These are phyloP conservation scores for Drosophila insularis DNA, from an alignment of 1,140 invertebrate species.

Conservation along the genomic window DNA sequence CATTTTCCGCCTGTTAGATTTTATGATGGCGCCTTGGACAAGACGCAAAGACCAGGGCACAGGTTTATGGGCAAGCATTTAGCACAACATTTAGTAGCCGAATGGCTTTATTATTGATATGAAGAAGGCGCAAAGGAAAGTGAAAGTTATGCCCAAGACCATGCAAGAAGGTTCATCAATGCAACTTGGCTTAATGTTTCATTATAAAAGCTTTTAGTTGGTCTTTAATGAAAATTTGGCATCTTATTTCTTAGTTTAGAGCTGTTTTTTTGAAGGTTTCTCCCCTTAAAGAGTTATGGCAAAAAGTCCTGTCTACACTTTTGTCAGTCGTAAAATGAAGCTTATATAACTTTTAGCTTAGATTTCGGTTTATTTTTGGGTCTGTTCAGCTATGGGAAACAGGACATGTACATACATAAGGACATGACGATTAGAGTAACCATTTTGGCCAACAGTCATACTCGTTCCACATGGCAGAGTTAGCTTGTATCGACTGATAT, in stretches of 20 bases:
- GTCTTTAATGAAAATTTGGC: too few relatives aligned
- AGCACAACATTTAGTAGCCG: constrained; percentile 66
- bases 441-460: constrained; percentile 29
- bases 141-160: constrained; percentile 52
- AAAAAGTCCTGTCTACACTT: too few relatives aligned
- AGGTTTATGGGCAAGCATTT: constrained; percentile 72
- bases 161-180: constrained; percentile 9
- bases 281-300: too few relatives aligned
- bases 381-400: not conserved
- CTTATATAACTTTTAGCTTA: not conserved
- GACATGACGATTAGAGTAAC: constrained; percentile 35
- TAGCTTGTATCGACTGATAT: constrained; percentile 8
- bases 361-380: not conserved
- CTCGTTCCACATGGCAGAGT: constrained; percentile 14
- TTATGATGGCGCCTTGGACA: constrained; percentile 57
- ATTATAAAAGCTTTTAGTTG: too few relatives aligned
- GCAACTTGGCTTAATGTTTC: not conserved
- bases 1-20: constrained; percentile 36
- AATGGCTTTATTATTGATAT: constrained; percentile 74
- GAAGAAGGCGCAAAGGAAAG: constrained; percentile 44
- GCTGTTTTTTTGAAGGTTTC: too few relatives aligned
- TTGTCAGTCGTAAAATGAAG: too few relatives aligned
- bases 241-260: too few relatives aligned
- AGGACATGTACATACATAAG: constrained; percentile 32
- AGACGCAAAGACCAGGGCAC: constrained; percentile 15